Percentiles rank a stretch among this genome's conserved stretches.
These are phyloP conservation scores for Entomyzon cyanotis DNA, from an alignment of 2,113 vertebrate genomes.

Conservation along the genomic window DNA sequence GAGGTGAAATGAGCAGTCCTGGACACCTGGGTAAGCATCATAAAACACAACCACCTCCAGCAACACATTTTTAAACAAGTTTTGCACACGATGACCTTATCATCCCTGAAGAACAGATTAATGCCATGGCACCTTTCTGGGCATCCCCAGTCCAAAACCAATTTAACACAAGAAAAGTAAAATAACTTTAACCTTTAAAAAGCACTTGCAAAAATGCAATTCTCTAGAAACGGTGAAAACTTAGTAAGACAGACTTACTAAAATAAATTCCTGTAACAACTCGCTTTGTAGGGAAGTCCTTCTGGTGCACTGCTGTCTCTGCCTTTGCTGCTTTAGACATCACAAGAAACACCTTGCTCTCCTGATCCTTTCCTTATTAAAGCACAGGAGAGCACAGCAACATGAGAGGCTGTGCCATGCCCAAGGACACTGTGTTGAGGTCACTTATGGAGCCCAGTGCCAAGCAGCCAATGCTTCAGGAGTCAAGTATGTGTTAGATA, in stretches of 20 bases:
- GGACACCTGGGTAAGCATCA: background rate
- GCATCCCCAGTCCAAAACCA: background rate
- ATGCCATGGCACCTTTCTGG: background rate
- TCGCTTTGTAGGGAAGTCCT: background rate
- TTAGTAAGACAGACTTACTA: background rate
- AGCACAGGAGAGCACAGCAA: background rate
- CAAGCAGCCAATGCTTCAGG: background rate
- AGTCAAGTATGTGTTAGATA: background rate
- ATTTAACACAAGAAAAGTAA: background rate
- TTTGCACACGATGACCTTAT: background rate
- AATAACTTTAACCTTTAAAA: background rate
- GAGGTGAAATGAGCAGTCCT: background rate
- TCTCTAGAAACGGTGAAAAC: background rate
- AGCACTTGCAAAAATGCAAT: background rate
- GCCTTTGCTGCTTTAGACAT: background rate
- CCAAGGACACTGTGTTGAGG: conserved; percentile 1
- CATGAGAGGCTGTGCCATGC: background rate
- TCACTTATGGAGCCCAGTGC: background rate
- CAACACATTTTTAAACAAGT: background rate
- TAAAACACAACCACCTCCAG: background rate
- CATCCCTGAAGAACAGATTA: background rate
- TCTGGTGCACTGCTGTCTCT: background rate
- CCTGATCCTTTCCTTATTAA: background rate
- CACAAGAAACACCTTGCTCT: background rate
- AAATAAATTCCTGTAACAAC: background rate